A percentile compares a stretch with the other conserved stretches of the same genome.
These are phyloP conservation scores for Mycteria americana DNA, from an alignment of 2,797 vertebrate species.

Conservation along the genomic window DNA sequence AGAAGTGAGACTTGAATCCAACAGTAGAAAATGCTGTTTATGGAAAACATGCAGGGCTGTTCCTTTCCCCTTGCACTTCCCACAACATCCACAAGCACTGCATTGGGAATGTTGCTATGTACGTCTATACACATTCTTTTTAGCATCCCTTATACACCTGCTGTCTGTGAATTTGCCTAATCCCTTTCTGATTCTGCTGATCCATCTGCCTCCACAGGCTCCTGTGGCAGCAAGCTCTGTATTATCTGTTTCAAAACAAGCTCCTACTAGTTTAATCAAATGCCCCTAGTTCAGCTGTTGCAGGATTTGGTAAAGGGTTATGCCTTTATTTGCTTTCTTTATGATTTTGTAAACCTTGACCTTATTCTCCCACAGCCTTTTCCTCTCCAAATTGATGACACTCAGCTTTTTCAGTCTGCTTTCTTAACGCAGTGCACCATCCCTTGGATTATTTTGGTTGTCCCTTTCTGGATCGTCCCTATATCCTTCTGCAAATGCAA, in stretches of 20 bases:
- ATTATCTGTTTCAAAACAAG: not conserved
- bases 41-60: not conserved
- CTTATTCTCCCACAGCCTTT: not conserved
- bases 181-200: not conserved
- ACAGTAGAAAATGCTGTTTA: not conserved
- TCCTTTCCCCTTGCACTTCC: not conserved
- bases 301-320: not conserved
- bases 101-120: not conserved
- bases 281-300: not conserved
- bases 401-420: not conserved
- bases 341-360: not conserved
- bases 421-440: not conserved
- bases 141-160: not conserved
- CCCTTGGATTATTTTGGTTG: not conserved
- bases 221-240: not conserved
- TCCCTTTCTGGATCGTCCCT: not conserved
- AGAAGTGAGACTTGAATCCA: not conserved
- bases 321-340: not conserved
- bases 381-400: not conserved
- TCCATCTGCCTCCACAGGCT: not conserved
- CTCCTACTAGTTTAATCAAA: not conserved
- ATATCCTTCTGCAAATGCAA: not conserved
- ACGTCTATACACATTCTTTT: fast-evolving
- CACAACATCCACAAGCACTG: not conserved
- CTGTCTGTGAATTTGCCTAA: not conserved